A percentile compares a stretch with the other conserved stretches of the same genome.
These are phyloP conservation scores for Monomorium pharaonis DNA, from an alignment of 1,140 invertebrate species.

Conservation along the genomic window DNA sequence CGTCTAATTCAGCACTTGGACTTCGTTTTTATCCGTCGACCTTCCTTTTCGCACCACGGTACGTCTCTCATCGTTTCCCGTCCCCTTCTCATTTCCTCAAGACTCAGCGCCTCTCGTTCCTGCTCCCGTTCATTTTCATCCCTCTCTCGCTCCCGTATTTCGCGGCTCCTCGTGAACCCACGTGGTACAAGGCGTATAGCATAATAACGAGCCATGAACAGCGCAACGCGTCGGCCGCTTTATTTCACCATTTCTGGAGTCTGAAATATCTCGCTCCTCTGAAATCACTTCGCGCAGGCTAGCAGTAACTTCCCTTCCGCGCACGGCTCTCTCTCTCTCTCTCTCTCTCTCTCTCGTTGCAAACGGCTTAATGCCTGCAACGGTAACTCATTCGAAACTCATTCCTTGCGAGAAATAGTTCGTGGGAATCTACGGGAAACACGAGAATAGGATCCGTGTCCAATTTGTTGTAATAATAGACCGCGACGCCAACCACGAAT, in stretches of 20 bases:
- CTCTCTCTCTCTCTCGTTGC: too few species aligned
- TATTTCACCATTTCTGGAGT: slow-evolving; percentile 66
- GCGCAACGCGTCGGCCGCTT: slow-evolving; percentile 68
- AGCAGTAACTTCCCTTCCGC: slow-evolving; percentile 52
- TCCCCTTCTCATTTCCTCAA: slow-evolving; percentile 47
- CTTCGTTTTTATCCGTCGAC: slow-evolving; percentile 28
- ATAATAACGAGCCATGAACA: slow-evolving; percentile 73
- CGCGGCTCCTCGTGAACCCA: slow-evolving; percentile 56
- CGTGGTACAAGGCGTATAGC: slow-evolving; percentile 67
- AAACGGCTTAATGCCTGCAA: slow-evolving; percentile 59
- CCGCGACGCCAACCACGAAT: slow-evolving; percentile 20
- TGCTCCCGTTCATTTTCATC: slow-evolving; percentile 60
- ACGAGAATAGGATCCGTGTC: slow-evolving; percentile 54
- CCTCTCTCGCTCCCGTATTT: slow-evolving; percentile 60
- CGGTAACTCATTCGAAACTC: slow-evolving; percentile 68
- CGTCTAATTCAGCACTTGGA: slow-evolving; percentile 54
- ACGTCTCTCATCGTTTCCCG: slow-evolving; percentile 38
- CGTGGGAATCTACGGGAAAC: slow-evolving; percentile 48
- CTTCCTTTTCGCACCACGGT: background rate
- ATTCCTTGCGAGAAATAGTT: slow-evolving; percentile 36
- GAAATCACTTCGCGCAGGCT: slow-evolving; percentile 70
- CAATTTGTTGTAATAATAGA: slow-evolving; percentile 59
- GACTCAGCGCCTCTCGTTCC: slow-evolving; percentile 43
- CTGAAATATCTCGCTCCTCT: slow-evolving; percentile 71
- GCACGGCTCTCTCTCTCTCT: background rate